A percentile compares a stretch with the other conserved stretches of the same genome.
Conservation (phyloP, 2,797 vertebrate genomes). For the Schizopygopsis malacanthus region DNA sequence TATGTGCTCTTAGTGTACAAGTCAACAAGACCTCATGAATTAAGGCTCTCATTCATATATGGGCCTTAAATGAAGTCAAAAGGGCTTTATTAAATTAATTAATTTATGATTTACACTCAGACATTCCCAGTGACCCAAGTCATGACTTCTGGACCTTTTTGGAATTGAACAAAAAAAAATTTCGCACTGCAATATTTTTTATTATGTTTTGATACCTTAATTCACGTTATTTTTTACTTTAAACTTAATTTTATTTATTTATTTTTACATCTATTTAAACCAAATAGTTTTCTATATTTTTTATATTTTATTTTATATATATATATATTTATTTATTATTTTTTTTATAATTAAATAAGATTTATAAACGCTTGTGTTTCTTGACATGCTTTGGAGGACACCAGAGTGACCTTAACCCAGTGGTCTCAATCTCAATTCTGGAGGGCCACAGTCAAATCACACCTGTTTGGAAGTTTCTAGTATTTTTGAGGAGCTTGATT, state of each 20-base stretch:
- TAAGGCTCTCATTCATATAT: slow-evolving; percentile 14
- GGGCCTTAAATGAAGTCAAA: slow-evolving; percentile 14
- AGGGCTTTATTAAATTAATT: slow-evolving; percentile 12
- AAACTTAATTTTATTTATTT: too few relatives aligned
- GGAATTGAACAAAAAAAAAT: background rate
- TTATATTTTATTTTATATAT: background rate
- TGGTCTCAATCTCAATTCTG: too few relatives aligned
- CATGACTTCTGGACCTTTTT: slow-evolving; percentile 6
- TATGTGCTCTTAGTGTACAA: slow-evolving; percentile 49
- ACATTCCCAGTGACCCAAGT: background rate
- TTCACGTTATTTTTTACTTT: too few relatives aligned
- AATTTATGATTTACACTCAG: background rate
- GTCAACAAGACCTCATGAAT: slow-evolving; percentile 33
- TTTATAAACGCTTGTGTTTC: background rate
- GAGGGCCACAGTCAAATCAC: too few relatives aligned
- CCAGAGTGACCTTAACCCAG: too few relatives aligned
- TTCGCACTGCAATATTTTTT: background rate
- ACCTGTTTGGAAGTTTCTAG: too few relatives aligned
- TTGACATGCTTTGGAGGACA: too few relatives aligned
- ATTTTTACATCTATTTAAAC: background rate
- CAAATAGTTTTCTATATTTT: background rate
- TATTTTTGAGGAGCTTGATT: too few relatives aligned
- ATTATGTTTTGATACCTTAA: too few relatives aligned
- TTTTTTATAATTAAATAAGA: background rate
- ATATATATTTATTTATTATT: too few relatives aligned